Conservation (phyloP, 2,797 vertebrate species). For the Pangasius krempfi region DNA sequence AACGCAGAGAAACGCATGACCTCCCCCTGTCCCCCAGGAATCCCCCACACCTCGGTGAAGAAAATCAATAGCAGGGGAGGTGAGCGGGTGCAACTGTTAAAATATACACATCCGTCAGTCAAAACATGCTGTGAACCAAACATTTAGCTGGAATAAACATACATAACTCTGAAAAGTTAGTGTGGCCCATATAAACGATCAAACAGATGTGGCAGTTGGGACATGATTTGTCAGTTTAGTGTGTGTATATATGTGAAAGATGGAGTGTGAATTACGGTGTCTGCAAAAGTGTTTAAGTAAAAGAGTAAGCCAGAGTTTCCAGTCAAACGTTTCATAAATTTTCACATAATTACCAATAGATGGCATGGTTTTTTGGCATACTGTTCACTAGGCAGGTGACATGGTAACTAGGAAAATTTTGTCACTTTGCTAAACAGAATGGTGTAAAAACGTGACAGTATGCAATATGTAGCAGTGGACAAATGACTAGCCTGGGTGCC, state of each 20-base stretch:
- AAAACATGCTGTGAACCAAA: slow-evolving; percentile 53
- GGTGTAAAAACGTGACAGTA: background rate
- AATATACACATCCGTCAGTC: slow-evolving; percentile 61
- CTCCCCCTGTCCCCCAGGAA: slow-evolving; percentile 46
- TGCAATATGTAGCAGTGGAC: background rate
- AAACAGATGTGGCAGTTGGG: background rate
- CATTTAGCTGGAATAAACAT: slow-evolving; percentile 45
- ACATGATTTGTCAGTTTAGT: slow-evolving; percentile 11
- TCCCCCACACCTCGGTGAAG: slow-evolving; percentile 43
- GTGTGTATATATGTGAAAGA: background rate
- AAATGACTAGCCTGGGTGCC: background rate
- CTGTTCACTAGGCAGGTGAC: background rate
- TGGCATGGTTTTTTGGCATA: background rate
- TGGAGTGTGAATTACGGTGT: slow-evolving; percentile 11
- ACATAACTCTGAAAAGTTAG: slow-evolving; percentile 41
- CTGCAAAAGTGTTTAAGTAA: slow-evolving; percentile 6
- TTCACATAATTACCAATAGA: background rate
- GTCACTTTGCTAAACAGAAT: background rate
- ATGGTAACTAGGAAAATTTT: background rate
- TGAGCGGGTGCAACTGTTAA: slow-evolving; percentile 50
- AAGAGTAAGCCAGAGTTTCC: background rate
- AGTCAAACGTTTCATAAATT: background rate
- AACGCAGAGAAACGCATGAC: slow-evolving; percentile 50
- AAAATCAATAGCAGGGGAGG: slow-evolving; percentile 48
- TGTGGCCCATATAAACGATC: slow-evolving; percentile 31